Conservation (phyloP, 92 coral and sea anemone genomes). For the Epizoanthus ramosus region DNA sequence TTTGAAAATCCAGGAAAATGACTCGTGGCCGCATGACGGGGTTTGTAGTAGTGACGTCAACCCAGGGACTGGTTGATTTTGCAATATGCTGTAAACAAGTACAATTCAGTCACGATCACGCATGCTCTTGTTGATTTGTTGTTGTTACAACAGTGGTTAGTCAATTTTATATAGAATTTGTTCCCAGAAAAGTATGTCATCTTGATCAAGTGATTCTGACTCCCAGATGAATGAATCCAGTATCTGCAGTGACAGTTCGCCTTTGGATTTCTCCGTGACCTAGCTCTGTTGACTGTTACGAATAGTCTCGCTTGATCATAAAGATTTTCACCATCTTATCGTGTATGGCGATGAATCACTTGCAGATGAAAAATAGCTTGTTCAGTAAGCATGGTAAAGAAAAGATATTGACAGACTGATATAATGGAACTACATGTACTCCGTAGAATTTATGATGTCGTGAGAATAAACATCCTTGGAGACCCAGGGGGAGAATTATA, state of each 20-base stretch:
- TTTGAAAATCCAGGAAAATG: too few relatives aligned
- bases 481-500: too few relatives aligned
- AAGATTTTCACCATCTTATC: slow-evolving; percentile 13
- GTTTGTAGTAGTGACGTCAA: too few relatives aligned
- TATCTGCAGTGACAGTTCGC: too few relatives aligned
- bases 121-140: slow-evolving; percentile 9
- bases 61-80: too few relatives aligned
- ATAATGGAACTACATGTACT: slow-evolving; percentile 16
- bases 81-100: slow-evolving; percentile 17
- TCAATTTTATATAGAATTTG: slow-evolving; percentile 11
- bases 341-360: slow-evolving; percentile 15
- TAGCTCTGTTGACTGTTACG: slow-evolving; percentile 10
- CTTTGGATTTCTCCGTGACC: slow-evolving; percentile 15
- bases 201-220: too few relatives aligned
- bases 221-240: too few relatives aligned
- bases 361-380: slow-evolving; percentile 13
- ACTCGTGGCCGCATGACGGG: slow-evolving; percentile 15
- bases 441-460: slow-evolving; percentile 10
- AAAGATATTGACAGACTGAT: too few relatives aligned
- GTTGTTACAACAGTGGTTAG: slow-evolving; percentile 12
- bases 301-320: slow-evolving; percentile 8
- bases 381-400: slow-evolving; percentile 14
- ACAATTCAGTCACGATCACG: slow-evolving; percentile 19
- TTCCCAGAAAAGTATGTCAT: slow-evolving; percentile 12
- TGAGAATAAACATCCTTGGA: too few relatives aligned